Base-by-base conservation (phyloP, 2,113 vertebrate species). In the Urocitellus parryii region DNA sequence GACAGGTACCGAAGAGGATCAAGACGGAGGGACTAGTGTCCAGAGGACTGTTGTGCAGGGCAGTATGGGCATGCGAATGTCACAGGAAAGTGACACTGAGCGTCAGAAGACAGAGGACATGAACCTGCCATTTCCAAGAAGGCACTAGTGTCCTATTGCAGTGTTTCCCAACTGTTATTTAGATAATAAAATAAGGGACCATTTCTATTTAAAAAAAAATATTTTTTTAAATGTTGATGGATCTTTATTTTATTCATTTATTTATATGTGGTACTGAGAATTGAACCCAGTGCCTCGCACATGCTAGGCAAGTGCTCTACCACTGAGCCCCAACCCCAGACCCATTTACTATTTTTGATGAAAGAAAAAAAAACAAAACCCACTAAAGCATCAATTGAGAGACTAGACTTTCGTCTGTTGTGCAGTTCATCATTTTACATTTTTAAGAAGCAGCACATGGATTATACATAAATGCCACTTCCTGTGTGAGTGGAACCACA, bases 381-480 rank as follows among this genome's bases (percentile, higher is more conserved):
- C 5, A 16, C 6, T 53, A 68, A 76, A 97, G 22, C 70, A 45
- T 65, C 32, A 82, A 25, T 82, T 12, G 32, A 70, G 80, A 90
- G 51, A 34, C 17, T 63, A 92, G 70, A 24, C 16, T 90, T 56
- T 63, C 29, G 56, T 45, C 89, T 91, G 37, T 93, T 87, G 88
- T 88, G 74, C 95, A 92, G 42, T 53, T 93, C 70, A 89, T 29
- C 63, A 37, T 94, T 95, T 93, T 93, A 27, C 84, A 93, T 58
- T 96, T 97, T 90, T 67, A 24, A 95, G 95, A 94, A 97, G 76
- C 11, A 73, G 61, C 72, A 74, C 96, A 96, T 94, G 77, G 96
- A 92, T 98, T 97, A 95, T 95, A 96, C 72, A 96, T 95, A 94
- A 97, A 97, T 97, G 96, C 42, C 84, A 94, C 63, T 97, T 93